Percentiles rank a stretch among this genome's conserved stretches.
Evolutionary conservation across 2,113 vertebrate species (phyloP).

Genomic region (Miniopterus natalensis): DNA sequence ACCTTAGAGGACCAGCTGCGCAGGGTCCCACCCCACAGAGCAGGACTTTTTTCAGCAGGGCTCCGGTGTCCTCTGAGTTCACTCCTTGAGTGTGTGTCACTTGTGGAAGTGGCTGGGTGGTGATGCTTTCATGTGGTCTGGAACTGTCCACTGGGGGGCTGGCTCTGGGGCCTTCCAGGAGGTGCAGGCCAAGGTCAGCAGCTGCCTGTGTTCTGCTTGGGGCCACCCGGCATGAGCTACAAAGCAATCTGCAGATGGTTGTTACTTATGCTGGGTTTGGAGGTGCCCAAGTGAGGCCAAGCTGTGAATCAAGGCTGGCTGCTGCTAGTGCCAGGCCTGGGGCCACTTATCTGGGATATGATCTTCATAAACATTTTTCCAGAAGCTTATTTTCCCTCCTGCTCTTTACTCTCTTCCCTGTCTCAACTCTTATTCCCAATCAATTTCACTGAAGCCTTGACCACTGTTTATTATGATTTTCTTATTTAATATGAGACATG

Average conservation of each 20-base stretch:
- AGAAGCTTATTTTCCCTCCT: background rate
- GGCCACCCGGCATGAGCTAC: background rate
- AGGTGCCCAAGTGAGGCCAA: background rate
- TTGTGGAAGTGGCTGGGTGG: too few relatives aligned
- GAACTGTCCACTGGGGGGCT: too few relatives aligned
- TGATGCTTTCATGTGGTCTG: too few relatives aligned
- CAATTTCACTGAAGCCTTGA: background rate
- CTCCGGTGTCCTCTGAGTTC: too few relatives aligned
- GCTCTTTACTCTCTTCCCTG: background rate
- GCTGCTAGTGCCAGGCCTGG: background rate
- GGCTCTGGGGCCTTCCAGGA: too few relatives aligned
- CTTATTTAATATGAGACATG: background rate
- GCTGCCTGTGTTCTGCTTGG: too few relatives aligned
- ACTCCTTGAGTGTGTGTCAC: too few relatives aligned
- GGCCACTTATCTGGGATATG: background rate
- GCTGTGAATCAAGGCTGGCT: background rate
- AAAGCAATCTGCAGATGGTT: background rate
- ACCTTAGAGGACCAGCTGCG: too few relatives aligned
- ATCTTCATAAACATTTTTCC: background rate
- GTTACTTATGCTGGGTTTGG: background rate
- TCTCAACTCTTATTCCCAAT: background rate
- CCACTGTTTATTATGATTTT: background rate
- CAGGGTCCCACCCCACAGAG: too few relatives aligned
- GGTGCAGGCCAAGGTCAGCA: too few relatives aligned
- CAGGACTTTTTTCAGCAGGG: too few relatives aligned